Conservation (phyloP, 2,888 invertebrate species). For the Campoplex capitator region DNA sequence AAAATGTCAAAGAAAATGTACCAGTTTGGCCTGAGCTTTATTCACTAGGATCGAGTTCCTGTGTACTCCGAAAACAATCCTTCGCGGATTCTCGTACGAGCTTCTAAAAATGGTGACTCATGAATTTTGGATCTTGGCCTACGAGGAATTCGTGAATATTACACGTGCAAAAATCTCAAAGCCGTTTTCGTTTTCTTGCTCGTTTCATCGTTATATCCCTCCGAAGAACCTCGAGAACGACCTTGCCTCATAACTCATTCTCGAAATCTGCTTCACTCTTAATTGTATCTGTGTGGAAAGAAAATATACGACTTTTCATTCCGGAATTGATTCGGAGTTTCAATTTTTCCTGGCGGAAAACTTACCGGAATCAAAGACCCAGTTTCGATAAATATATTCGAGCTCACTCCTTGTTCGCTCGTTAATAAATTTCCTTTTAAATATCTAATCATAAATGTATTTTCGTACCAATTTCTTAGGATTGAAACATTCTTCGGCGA, state of each 20-base stretch:
- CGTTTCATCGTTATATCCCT: constrained; percentile 6
- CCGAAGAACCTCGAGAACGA: not conserved
- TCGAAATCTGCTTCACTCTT: not conserved
- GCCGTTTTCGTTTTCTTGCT: constrained; percentile 13
- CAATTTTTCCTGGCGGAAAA: not conserved
- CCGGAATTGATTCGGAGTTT: not conserved
- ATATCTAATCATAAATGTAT: no score
- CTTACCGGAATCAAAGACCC: not conserved
- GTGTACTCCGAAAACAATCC: not conserved
- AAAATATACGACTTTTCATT: not conserved
- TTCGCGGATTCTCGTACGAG: not conserved
- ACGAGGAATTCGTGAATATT: not conserved
- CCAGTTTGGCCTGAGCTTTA: not conserved
- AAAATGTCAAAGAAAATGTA: not conserved
- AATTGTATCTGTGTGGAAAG: not conserved
- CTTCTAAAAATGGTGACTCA: not conserved
- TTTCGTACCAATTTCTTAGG: no score
- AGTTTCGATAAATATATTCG: no score
- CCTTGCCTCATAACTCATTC: constrained; percentile 4
- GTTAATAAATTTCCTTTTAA: no score
- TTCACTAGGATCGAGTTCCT: not conserved
- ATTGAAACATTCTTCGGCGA: no score
- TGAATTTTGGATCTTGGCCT: constrained; percentile 2
- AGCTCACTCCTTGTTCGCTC: no score
- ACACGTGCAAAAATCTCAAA: constrained; percentile 17